Evolutionary conservation across 2,797 vertebrate genomes (phyloP).

Genomic region (Melanogrammus aeglefinus): DNA sequence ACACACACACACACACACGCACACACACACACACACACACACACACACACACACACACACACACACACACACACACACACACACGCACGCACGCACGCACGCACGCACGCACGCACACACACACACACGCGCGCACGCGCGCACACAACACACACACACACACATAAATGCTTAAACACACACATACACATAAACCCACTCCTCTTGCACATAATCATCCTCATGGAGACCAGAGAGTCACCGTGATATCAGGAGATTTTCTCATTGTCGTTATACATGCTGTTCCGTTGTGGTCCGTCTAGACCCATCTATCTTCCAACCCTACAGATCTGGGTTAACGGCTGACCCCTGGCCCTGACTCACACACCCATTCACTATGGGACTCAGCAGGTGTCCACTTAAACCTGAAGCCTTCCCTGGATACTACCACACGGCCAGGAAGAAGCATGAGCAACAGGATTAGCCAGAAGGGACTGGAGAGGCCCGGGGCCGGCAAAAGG

Average conservation of each 20-base stretch:
- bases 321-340: not conserved
- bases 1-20: too few relatives aligned
- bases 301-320: not conserved
- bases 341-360: not conserved
- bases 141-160: not conserved
- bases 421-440: conserved; percentile 21
- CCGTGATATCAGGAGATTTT: conserved; percentile 31
- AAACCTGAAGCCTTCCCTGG: not conserved
- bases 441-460: conserved; percentile 15
- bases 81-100: not conserved
- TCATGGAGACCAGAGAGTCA: conserved; percentile 56
- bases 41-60: conserved; percentile 4
- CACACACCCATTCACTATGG: not conserved
- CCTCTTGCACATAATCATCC: conserved; percentile 30
- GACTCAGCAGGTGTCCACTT: conserved; percentile 3
- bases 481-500: conserved; percentile 27
- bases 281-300: not conserved
- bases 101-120: not conserved
- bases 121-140: not conserved
- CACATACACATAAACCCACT: conserved; percentile 10
- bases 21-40: too few relatives aligned
- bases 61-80: not conserved
- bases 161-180: not conserved
- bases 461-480: not conserved
- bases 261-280: not conserved